A percentile compares a stretch with the other conserved stretches of the same genome.
Conservation (phyloP, 2,113 vertebrate species). For the Riparia riparia region DNA sequence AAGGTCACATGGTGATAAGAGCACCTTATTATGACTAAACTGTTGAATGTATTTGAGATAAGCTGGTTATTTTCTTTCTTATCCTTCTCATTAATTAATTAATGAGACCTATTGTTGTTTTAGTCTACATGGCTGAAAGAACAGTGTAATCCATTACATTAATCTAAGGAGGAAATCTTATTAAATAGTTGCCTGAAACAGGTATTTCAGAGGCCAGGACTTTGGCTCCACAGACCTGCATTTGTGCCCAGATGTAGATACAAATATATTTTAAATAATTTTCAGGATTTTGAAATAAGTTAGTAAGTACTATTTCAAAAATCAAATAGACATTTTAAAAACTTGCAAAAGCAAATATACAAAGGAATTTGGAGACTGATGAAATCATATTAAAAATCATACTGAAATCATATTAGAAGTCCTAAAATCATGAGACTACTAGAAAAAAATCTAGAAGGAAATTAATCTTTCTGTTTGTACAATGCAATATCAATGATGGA, state of each 20-base stretch:
- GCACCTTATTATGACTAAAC: neutral
- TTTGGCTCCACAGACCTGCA: neutral
- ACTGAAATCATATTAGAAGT: neutral
- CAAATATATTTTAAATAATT: neutral
- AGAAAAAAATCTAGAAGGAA: neutral
- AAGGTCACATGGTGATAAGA: neutral
- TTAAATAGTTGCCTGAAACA: neutral
- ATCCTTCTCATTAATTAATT: neutral
- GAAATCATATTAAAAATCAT: neutral
- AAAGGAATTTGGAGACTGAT: neutral
- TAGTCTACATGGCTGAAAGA: neutral
- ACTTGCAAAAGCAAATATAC: neutral
- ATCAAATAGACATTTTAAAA: neutral
- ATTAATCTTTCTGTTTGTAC: neutral
- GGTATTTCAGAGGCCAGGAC: neutral
- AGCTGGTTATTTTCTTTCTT: neutral
- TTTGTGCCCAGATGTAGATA: fast-evolving
- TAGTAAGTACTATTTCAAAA: neutral
- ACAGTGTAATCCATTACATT: neutral
- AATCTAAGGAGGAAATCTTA: neutral
- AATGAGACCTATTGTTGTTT: neutral
- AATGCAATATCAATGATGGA: neutral
- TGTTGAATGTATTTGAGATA: neutral
- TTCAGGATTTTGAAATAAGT: neutral
- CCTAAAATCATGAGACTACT: neutral